A percentile compares a stretch with the other conserved stretches of the same genome.
phyloP scores from a whole-genome alignment of 1,140 invertebrate genomes.

The Brachionus angularis region DNA sequence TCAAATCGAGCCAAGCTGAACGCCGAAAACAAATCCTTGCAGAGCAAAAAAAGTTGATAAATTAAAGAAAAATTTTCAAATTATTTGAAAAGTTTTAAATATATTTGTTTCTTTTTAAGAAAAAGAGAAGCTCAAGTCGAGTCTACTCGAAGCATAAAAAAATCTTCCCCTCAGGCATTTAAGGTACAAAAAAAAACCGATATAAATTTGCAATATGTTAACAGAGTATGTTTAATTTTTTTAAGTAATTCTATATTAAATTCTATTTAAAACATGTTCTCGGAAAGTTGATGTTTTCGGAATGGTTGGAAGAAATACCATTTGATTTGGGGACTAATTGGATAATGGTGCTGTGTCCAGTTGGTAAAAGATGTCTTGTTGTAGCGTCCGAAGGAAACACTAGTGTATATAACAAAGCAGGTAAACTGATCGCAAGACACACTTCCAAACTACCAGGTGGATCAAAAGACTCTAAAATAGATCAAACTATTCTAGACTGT shows the following conservation, averaged over 20 bases:
- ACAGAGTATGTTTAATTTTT: background rate
- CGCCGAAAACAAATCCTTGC: background rate
- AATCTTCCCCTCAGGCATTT: background rate
- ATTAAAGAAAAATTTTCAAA: background rate
- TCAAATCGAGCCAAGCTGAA: conserved; percentile 8
- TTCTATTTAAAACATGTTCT: background rate
- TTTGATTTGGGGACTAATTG: conserved; percentile 60
- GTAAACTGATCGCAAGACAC: conserved; percentile 63
- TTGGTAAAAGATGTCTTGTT: conserved; percentile 71
- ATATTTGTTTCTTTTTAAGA: background rate
- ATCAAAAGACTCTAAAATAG: conserved; percentile 48
- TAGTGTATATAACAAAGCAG: conserved; percentile 68
- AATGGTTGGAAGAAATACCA: conserved; percentile 83
- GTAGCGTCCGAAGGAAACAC: conserved; percentile 70
- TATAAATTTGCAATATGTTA: conserved; percentile 3
- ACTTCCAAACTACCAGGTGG: conserved; percentile 73
- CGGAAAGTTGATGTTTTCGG: conserved; percentile 71
- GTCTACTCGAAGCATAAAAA: conserved; percentile 13
- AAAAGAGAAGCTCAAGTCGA: conserved; percentile 4
- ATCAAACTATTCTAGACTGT: conserved; percentile 69
- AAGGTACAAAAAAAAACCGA: conserved; percentile 2
- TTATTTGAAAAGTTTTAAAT: background rate
- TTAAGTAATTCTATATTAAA: background rate
- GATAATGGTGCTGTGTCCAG: conserved; percentile 75
- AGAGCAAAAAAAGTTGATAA: conserved; percentile 27